These are phyloP conservation scores for Lepidocolaptes lacrymiger DNA, from an alignment of 2,797 vertebrate species.

Conservation along the genomic window DNA sequence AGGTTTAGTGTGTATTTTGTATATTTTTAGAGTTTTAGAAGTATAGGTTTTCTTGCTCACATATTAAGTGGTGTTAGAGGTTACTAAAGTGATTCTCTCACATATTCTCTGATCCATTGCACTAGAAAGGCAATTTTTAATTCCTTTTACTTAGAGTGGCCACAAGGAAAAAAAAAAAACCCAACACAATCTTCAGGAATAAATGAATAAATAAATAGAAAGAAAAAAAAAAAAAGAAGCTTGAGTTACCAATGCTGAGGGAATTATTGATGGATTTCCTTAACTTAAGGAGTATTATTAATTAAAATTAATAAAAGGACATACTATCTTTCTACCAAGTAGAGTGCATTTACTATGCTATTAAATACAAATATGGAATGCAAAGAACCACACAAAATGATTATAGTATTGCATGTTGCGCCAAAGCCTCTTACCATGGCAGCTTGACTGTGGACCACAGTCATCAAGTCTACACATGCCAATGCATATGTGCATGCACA, in stretches of 20 bases:
- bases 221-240: neutral
- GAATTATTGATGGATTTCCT: neutral
- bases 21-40: too few relatives aligned
- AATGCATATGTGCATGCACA: fast-evolving
- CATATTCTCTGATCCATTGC: neutral
- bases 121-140: neutral
- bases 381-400: neutral
- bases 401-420: neutral
- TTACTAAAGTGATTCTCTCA: too few relatives aligned
- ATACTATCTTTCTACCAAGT: neutral
- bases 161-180: fast-evolving
- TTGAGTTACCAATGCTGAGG: neutral
- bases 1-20: too few relatives aligned
- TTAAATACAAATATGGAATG: neutral
- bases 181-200: neutral
- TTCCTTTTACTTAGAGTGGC: neutral
- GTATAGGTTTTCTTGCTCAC: too few relatives aligned
- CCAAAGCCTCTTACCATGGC: neutral
- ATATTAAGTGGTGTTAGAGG: too few relatives aligned
- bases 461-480: neutral
- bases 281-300: neutral
- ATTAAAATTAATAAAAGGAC: neutral
- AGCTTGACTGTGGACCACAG: neutral
- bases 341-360: neutral
- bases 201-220: neutral